Evolutionary conservation across 2,888 invertebrate genomes (phyloP), one percentile per base, ranked within the genome.

Genomic region (Lasioglossum morio): DNA sequence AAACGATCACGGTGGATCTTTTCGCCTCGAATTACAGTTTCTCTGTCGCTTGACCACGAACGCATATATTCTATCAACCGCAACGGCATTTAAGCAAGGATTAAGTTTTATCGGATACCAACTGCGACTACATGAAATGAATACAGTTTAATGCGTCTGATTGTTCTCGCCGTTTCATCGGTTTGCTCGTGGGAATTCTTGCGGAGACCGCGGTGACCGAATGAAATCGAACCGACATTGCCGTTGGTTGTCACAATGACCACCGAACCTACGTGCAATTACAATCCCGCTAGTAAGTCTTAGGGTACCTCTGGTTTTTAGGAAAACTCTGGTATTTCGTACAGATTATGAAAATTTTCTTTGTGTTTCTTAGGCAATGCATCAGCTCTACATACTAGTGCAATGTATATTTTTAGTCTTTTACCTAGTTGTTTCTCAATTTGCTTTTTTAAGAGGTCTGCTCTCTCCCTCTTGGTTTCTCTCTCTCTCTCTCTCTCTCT

Each of bases 61-160:
- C 63, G 43, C 75, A 57, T 72, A 82, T 72, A 82, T 77, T 81
- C 86, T 72, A 82, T 80, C 83, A 82, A 86, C 86, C 82, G 74
- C 87, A 86, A 48, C 75, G 75, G 27, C 82, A 74, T 82, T 87
- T 86, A 86, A 82, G 48, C 82, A 75, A 78, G 79, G 77, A 87
- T 87, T 72, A 78, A 82, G 72, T 79, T 79, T 86, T 79, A 86
- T 76, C 77, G n/a, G 72, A 48, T 2, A 80, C 72, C 77, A 23
- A 72, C 66, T 46, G 37, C 63, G 66, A 57, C 63, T 63, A 75
- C 30, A 10, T 66, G 75, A 66, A 84, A 79, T 76, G 79, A 84
- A 84, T 72, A 84, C 63, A 66, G 72, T 79, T 79, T 75, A 79
- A 76, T 46, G 43, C 60, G 66, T 79, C 30, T 57, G 75, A 75